Base-by-base conservation (phyloP, 35 echinoderm and acorn worm species). In the Chiridota heheva region DNA sequence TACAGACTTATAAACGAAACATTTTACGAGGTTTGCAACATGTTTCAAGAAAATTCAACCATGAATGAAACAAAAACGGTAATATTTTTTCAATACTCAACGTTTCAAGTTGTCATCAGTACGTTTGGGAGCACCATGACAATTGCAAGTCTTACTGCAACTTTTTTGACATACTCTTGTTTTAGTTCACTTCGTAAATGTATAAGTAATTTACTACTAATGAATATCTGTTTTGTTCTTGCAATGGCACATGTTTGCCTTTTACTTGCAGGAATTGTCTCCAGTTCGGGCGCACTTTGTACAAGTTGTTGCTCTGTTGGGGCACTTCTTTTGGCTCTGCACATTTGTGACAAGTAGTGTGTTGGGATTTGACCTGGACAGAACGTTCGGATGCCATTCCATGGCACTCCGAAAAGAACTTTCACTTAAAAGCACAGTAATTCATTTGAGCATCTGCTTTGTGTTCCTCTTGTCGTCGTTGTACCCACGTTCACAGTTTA, bases 11-110 rank as follows among this genome's bases (percentile, higher is more conserved):
- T n/a, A n/a, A n/a, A n/a, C n/a, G n/a, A n/a, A n/a, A n/a, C n/a
- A n/a, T n/a, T n/a, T n/a, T n/a, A n/a, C n/a, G n/a, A 71, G 46
- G 67, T 71, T 71, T 71, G 67, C 20, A 71, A 71, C 26, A 44
- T 71, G 25, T 71, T 71, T 0, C 67, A 71, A 40, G 39, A 35
- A 4, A 41, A 37, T 0, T 37, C 38, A 5, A 24, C 6, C 42
- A 28, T n/a, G 25, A 28, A 41, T 1, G 3, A 17, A 44, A 1
- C n/a, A n/a, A n/a, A n/a, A n/a, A n/a, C n/a, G n/a, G n/a, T 44
- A 10, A 44, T 40, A 33, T 46, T 24, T 42, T 58, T 6, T 35
- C 49, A 3, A 40, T 58, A 78, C 38, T 28, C 75, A 5, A 34
- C 1, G 25, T 20, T 78, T 13, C 35, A 84, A 42, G 59, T 45